These are phyloP conservation scores for Epirrhoe alternata DNA, from an alignment of 2,888 invertebrate species.

Conservation along the genomic window DNA sequence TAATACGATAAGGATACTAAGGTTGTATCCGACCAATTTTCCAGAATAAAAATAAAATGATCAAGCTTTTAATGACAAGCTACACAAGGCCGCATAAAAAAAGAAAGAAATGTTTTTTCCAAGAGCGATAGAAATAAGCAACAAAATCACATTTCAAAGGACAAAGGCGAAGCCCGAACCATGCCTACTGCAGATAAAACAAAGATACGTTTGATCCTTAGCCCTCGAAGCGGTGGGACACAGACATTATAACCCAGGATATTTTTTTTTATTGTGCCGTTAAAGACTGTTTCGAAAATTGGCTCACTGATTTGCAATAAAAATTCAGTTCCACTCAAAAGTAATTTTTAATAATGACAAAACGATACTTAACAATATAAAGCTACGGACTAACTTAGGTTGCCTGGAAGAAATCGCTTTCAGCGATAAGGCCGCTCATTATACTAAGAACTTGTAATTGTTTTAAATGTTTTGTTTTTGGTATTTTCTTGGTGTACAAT, in stretches of 20 bases:
- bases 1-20: background rate
- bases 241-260: conserved; percentile 18
- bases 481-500: too few relatives aligned
- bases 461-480: too few relatives aligned
- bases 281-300: conserved; percentile 1
- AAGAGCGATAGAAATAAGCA: conserved; percentile 33
- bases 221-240: conserved; percentile 51
- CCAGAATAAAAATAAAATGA: conserved; percentile 1
- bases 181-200: conserved; percentile 44
- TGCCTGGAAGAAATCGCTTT: too few relatives aligned
- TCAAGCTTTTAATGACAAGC: conserved; percentile 19
- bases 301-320: background rate
- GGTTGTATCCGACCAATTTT: conserved; percentile 2
- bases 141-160: conserved; percentile 38
- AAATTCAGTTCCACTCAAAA: too few relatives aligned
- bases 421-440: too few relatives aligned
- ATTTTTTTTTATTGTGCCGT: background rate
- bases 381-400: too few relatives aligned
- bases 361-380: too few relatives aligned
- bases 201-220: conserved; percentile 46
- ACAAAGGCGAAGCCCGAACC: conserved; percentile 38
- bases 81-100: conserved; percentile 20
- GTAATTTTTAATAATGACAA: too few relatives aligned
- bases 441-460: too few relatives aligned
- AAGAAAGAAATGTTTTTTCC: conserved; percentile 20